Evolutionary conservation across 2,888 invertebrate genomes (phyloP), one percentile per base, ranked within the genome.

Genomic region (Tachina grossa): DNA sequence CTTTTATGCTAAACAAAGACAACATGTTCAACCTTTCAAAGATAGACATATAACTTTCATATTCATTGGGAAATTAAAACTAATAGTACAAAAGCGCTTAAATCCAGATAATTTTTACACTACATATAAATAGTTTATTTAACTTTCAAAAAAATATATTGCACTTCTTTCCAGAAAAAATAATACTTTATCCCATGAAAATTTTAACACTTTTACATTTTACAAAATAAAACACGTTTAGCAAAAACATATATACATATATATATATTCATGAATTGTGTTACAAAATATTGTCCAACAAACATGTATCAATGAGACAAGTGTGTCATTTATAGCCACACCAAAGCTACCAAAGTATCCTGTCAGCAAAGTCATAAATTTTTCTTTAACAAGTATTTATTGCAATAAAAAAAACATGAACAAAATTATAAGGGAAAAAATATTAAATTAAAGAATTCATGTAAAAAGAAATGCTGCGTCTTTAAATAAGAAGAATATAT

Each of bases 361-460:
- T 83, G 72, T 83, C 83, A 83, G 76, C 85, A 85, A 80, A 80
- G 63, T 76, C 83, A 85, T 85, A 85, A 83, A 85, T 83, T 85
- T 80, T 77, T 74, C 63, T 76, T 83, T 85, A 83, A 85, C 85
- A 83, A 85, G 79, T 61, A 66, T 47, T 68, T 79, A 79, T 85
- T 83, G 82, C 51, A 0, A 6, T 6, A 19, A 75, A 47, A 81
- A 49, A 61, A 45, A 66, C 31, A 57, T 16, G 47, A 47, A 68
- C 9, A 69, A 31, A 57, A 66, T 9, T 63, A 41, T 47, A 71
- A 65, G 77, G 13, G 66, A 43, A 65, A 51, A 45, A 22, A 66
- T 55, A 19, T 57, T 14, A 41, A 49, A 10, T 47, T 22, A 47
- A 45, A 14, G 51, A 8, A 13, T 13, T 19, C 1, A 57, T 22